Percentiles rank a stretch among this genome's conserved stretches.
These are phyloP conservation scores for Semotilus atromaculatus DNA, from an alignment of 2,797 vertebrate species.

Conservation along the genomic window DNA sequence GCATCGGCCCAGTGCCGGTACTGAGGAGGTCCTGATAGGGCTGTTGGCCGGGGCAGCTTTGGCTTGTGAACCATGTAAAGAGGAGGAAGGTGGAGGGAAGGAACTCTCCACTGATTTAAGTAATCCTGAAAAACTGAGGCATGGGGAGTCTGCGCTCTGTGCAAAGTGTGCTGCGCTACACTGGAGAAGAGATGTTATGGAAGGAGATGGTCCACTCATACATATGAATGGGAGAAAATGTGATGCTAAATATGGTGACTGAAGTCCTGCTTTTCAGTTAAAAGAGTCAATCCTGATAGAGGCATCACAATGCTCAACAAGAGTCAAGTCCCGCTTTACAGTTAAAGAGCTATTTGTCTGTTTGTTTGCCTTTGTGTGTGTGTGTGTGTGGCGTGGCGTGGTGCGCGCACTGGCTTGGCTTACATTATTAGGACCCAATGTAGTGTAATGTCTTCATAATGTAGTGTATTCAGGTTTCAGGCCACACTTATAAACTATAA, in stretches of 20 bases:
- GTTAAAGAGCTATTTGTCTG: background rate
- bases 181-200: background rate
- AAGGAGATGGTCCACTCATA: background rate
- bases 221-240: background rate
- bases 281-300: background rate
- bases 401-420: too few species aligned
- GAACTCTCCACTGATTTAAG: constrained; percentile 35
- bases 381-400: too few species aligned
- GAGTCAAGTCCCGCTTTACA: background rate
- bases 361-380: background rate
- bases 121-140: constrained; percentile 31
- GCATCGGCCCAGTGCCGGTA: constrained; percentile 53
- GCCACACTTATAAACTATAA: too few species aligned
- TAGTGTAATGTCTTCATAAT: too few species aligned
- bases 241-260: background rate
- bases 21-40: constrained; percentile 50
- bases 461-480: too few species aligned
- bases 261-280: background rate
- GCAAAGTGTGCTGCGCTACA: background rate
- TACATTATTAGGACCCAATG: too few species aligned
- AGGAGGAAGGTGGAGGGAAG: constrained; percentile 45
- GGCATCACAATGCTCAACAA: background rate
- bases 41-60: constrained; percentile 55
- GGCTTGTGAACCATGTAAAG: constrained; percentile 59
- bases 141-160: background rate